phyloP scores from a whole-genome alignment of 1,140 invertebrate genomes.

The Drosophila repleta region DNA sequence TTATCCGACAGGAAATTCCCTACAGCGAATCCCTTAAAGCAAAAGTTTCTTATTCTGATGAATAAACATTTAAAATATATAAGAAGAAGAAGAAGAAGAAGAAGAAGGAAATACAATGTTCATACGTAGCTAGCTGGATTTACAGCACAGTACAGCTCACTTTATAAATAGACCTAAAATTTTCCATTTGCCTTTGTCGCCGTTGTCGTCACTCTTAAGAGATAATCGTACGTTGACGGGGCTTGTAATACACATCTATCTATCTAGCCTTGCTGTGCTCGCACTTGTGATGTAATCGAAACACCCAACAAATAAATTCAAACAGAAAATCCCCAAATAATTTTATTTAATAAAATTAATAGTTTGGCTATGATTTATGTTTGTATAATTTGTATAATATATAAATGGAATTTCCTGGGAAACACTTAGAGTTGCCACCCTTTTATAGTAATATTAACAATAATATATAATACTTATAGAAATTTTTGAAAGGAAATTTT shows the following conservation, averaged over 20 bases:
- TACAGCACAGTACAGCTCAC: slow-evolving; percentile 30
- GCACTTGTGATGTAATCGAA: slow-evolving; percentile 58
- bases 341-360: not conserved
- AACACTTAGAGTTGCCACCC: too few species aligned
- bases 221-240: slow-evolving; percentile 56
- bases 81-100: slow-evolving; percentile 26
- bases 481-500: too few species aligned
- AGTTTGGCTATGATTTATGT: not conserved
- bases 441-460: too few species aligned
- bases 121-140: slow-evolving; percentile 35
- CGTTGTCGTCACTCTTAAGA: slow-evolving; percentile 48
- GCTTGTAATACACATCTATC: slow-evolving; percentile 43
- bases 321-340: slow-evolving; percentile 5
- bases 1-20: slow-evolving; percentile 8
- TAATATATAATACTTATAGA: too few species aligned
- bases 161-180: slow-evolving; percentile 72
- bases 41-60: slow-evolving; percentile 1
- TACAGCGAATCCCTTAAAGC: too few species aligned
- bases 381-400: not conserved
- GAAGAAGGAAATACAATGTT: not conserved
- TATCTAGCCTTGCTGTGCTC: slow-evolving; percentile 22
- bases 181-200: slow-evolving; percentile 71
- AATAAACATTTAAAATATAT: slow-evolving; percentile 10
- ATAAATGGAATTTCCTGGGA: too few species aligned
- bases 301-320: slow-evolving; percentile 35